Percentiles rank a stretch among this genome's conserved stretches.
These are phyloP conservation scores for Sterna hirundo DNA, from an alignment of 2,113 vertebrate species.

Conservation along the genomic window DNA sequence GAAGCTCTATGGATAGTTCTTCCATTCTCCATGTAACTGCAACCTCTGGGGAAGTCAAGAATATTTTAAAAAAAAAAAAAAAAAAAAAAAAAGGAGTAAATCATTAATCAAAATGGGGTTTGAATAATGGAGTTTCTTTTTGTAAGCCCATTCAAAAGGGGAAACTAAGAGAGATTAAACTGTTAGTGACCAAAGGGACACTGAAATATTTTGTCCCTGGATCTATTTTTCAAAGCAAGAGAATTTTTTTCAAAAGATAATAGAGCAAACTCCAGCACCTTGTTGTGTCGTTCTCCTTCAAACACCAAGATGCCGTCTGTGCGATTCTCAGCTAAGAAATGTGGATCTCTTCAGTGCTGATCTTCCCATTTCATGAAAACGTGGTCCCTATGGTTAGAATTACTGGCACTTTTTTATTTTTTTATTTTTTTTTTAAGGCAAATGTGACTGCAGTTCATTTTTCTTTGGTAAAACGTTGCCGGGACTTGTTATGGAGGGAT, in stretches of 20 bases:
- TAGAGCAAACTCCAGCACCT: background rate
- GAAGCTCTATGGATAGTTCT: background rate
- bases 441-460: background rate
- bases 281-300: background rate
- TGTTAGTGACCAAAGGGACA: background rate
- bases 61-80: background rate
- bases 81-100: background rate
- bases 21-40: background rate
- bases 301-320: background rate
- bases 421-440: background rate
- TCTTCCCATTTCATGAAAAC: background rate
- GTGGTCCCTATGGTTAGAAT: background rate
- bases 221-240: background rate
- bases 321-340: background rate
- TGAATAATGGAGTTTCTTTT: background rate
- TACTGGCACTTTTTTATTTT: too few species aligned
- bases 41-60: background rate
- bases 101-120: background rate
- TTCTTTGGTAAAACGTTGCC: background rate
- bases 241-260: background rate
- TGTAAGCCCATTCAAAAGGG: background rate
- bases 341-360: fast-evolving
- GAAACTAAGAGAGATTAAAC: background rate
- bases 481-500: background rate
- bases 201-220: background rate